Base-by-base conservation (phyloP, 2,113 vertebrate genomes). In the Origma solitaria region DNA sequence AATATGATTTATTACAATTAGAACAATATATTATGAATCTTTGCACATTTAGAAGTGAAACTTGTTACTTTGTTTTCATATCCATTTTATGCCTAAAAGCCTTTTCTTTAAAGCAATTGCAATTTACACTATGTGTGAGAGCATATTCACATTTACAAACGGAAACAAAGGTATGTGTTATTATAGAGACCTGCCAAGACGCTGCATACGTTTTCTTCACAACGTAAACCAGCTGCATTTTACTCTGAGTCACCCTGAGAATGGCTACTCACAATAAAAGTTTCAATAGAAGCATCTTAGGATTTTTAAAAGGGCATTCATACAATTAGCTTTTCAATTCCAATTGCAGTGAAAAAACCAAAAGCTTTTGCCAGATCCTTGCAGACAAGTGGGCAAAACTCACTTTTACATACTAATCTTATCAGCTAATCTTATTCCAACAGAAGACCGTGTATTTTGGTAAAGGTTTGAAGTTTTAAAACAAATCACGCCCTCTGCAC, bases 241-340 rank as follows among this genome's bases (percentile, higher is more conserved):
- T 86, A 79, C 76, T 82, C 75, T n/a, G 49, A 94, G 62, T 80
- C 64, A 79, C 37, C 27, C 38, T 61, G n/a, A 93, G 61, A 72
- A 92, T 24, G 65, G 30, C 66, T 75, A 17, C 88, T 90, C 33
- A 24, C 27, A 72, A 27, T 37, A 20, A 51, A 84, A 91, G 14
- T 62, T 93, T 61, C 86, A 92, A 49, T 11, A 66, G 56, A 78
- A 77, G 20, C 51, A 60, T 54, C 83, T 76, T 70, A 62, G 33
- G 15, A 49, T 80, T 95, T 97, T 77, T 95, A 37, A 79, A 87
- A 94, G 65, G 76, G 44, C 37, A 80, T 69, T 95, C 76, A 80
- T 88, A 89, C 71, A 91, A 93, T 86, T 65, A 95, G n/a, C 65
- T 85, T 96, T 93, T 79, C 61, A 61, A 64, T 65, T 82, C 83